Evolutionary conservation across 2,888 invertebrate genomes (phyloP), one percentile per base, ranked within the genome.

Genomic region (Orgyia antiqua): DNA sequence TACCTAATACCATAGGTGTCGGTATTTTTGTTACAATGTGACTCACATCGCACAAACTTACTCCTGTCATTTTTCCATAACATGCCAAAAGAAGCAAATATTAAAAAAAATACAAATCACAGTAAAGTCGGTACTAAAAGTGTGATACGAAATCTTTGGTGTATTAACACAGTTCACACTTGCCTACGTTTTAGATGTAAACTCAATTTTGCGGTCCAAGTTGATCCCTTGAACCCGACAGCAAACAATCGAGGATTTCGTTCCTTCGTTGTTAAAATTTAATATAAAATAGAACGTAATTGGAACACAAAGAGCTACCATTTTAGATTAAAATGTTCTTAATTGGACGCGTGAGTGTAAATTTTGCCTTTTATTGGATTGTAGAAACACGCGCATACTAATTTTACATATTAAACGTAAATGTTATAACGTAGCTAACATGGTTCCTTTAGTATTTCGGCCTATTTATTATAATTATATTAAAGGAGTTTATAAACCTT

Each of bases 301-400:
- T 41, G 29, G 29, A 29, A 31, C 36, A 30, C 27, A 34, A 29
- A 33, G 21, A 20, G 34, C 18, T 33, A 33, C 38, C 36, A 39
- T 47, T 39, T 44, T 39, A 29, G 41, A 34, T 47, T 46, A 37
- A 46, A 43, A 35, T 29, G 39, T 40, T 23, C 36, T 25, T 43
- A 39, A 44, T 47, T 47, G 35, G 29, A 34, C 20, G 31, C 26
- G 29, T 36, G 10, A 10, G 23, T 23, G 10, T 10, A 23, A 10
- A 23, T 23, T 20, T 23, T 31, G 20, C 9, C 10, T 21, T 45
- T 40, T 45, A 35, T 33, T 36, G 35, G 36, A 24, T 29, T 31
- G 21, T 15, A 24, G 5, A n/a, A 15, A 6, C 4, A 15, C 6
- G 15, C 4, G 6, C 15, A 15, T 15, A 15, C 6, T 15, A 15